phyloP scores from a whole-genome alignment of 2,113 vertebrate genomes.

The Cnemophilus loriae region DNA sequence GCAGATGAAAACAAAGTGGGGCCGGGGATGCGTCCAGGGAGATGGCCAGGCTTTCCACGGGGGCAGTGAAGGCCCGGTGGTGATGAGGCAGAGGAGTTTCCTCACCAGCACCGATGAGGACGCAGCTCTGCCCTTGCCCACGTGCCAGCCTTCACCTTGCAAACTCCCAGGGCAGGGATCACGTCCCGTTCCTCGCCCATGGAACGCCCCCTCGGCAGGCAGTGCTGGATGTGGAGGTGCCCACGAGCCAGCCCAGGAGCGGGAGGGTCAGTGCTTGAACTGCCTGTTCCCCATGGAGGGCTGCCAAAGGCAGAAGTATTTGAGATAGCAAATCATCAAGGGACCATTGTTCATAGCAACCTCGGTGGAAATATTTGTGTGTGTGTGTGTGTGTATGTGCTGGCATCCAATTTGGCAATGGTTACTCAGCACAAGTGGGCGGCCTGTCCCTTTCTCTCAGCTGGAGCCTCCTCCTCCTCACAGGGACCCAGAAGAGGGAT shows the following conservation, averaged over 20 bases:
- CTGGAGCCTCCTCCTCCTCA: slow-evolving; percentile 57
- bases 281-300: background rate
- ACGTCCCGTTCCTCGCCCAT: rapidly evolving
- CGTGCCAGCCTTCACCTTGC: background rate
- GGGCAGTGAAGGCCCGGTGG: background rate
- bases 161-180: background rate
- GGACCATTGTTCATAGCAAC: slow-evolving; percentile 39
- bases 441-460: slow-evolving; percentile 58
- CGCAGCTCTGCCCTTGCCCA: background rate
- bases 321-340: slow-evolving; percentile 5
- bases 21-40: background rate
- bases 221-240: background rate
- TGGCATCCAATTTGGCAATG: slow-evolving; percentile 57
- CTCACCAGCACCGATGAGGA: background rate
- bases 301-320: background rate
- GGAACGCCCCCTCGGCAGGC: background rate
- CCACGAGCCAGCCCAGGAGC: rapidly evolving
- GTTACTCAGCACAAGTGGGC: slow-evolving; percentile 64
- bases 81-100: background rate
- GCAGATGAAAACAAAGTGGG: background rate
- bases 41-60: background rate
- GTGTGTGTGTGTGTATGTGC: slow-evolving; percentile 6
- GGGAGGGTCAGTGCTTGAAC: background rate
- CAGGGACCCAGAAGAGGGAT: slow-evolving; percentile 10
- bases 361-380: slow-evolving; percentile 43